These are phyloP conservation scores for Odontomachus brunneus DNA, from an alignment of 1,140 invertebrate genomes.

Conservation along the genomic window DNA sequence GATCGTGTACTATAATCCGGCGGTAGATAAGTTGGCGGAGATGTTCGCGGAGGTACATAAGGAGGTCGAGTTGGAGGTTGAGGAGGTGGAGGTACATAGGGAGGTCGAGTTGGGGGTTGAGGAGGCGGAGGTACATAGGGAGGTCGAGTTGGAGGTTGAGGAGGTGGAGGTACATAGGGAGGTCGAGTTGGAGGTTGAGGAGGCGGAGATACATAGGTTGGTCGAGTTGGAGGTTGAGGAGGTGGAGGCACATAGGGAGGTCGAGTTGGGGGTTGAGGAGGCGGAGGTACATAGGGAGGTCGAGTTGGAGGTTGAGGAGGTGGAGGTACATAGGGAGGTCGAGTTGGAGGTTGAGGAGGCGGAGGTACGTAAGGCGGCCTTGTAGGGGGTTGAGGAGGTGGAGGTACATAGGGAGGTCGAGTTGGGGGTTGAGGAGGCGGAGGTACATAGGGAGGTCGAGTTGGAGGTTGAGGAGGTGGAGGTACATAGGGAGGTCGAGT, in stretches of 20 bases:
- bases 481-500: slow-evolving; percentile 42
- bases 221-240: slow-evolving; percentile 41
- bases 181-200: slow-evolving; percentile 50
- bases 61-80: slow-evolving; percentile 46
- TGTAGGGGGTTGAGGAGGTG: slow-evolving; percentile 26
- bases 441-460: slow-evolving; percentile 51
- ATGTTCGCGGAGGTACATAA: slow-evolving; percentile 5
- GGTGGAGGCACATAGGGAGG: slow-evolving; percentile 45
- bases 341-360: slow-evolving; percentile 28
- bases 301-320: slow-evolving; percentile 23
- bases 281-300: slow-evolving; percentile 40
- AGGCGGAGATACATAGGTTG: slow-evolving; percentile 43
- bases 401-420: no score
- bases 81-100: slow-evolving; percentile 15
- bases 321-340: slow-evolving; percentile 31
- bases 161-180: slow-evolving; percentile 49
- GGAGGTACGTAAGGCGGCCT: slow-evolving; percentile 25
- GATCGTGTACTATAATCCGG: not conserved
- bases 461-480: slow-evolving; percentile 41
- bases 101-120: not conserved
- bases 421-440: slow-evolving; percentile 35
- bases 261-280: slow-evolving; percentile 28
- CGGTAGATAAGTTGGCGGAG: slow-evolving; percentile 11
- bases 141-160: slow-evolving; percentile 24
- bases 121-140: slow-evolving; percentile 42